Conservation (phyloP, 2,888 invertebrate genomes). For the Pemphredon lugubris region DNA sequence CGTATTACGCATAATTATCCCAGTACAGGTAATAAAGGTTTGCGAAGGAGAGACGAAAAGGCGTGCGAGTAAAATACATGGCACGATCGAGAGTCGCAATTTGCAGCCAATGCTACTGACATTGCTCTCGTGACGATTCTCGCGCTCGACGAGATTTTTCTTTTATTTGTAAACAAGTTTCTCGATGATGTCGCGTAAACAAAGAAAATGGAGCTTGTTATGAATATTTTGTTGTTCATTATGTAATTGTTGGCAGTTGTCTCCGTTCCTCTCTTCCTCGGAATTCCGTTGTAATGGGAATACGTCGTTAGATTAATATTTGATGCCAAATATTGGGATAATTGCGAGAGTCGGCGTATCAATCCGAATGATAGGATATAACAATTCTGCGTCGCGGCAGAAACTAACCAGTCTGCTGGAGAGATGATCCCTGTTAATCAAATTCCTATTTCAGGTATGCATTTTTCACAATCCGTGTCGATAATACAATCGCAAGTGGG, state of each 20-base stretch:
- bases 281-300: not conserved
- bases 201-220: constrained; percentile 63
- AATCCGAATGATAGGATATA: too few relatives aligned
- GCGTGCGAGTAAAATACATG: too few relatives aligned
- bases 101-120: constrained; percentile 22
- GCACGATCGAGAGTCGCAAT: too few relatives aligned
- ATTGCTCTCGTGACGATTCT: constrained; percentile 22
- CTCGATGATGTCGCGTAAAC: constrained; percentile 76
- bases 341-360: too few relatives aligned
- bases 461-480: constrained; percentile 98
- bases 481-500: constrained; percentile 98
- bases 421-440: too few relatives aligned
- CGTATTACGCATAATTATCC: constrained; percentile 66
- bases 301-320: constrained; percentile 4
- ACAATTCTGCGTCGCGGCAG: too few relatives aligned
- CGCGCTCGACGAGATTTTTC: constrained; percentile 28
- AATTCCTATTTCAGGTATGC: constrained; percentile 91
- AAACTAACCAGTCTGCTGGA: too few relatives aligned
- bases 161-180: constrained; percentile 67
- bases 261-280: constrained; percentile 1
- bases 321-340: too few relatives aligned
- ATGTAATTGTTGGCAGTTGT: constrained; percentile 75
- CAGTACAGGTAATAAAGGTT: constrained; percentile 29
- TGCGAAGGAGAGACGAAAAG: too few relatives aligned
- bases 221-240: constrained; percentile 62